These are phyloP conservation scores for Carposina sasakii DNA, from an alignment of 1,140 invertebrate genomes.

Conservation along the genomic window DNA sequence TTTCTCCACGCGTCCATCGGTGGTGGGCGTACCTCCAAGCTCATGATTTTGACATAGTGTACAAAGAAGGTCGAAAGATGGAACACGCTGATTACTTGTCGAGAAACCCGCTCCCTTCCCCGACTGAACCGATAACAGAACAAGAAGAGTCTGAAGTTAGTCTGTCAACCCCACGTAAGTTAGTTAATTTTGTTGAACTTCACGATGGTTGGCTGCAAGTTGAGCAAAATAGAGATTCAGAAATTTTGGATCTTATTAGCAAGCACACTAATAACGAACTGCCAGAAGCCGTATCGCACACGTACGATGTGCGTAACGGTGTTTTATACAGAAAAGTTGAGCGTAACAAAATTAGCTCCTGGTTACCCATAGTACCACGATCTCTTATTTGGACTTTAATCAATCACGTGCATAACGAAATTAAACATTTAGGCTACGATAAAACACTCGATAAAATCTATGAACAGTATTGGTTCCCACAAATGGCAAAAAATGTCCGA, in stretches of 20 bases:
- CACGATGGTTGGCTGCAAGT: slow-evolving; percentile 3
- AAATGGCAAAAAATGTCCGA: not conserved
- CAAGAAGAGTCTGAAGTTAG: not conserved
- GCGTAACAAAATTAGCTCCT: not conserved
- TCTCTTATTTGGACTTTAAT: not conserved
- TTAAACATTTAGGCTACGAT: not conserved
- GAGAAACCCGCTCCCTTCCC: not conserved
- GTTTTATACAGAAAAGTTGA: slow-evolving; percentile 7
- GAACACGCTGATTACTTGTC: slow-evolving; percentile 2
- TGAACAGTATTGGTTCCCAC: not conserved
- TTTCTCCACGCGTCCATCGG: slow-evolving; percentile 26
- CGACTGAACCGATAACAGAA: not conserved
- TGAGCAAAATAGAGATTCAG: slow-evolving; percentile 5
- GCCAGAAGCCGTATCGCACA: not conserved
- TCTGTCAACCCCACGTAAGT: not conserved
- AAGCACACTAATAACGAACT: not conserved
- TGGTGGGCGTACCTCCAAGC: slow-evolving; percentile 38
- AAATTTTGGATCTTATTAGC: slow-evolving; percentile 1
- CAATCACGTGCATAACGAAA: not conserved
- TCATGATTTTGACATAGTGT: slow-evolving; percentile 23
- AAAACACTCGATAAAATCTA: not conserved
- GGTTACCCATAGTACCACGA: slow-evolving; percentile 8
- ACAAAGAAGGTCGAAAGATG: slow-evolving; percentile 2
- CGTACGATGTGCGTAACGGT: slow-evolving; percentile 9
- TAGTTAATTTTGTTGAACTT: slow-evolving; percentile 2